Evolutionary conservation across 2,797 vertebrate genomes (phyloP).

Genomic region (Poeciliopsis gracilis): DNA sequence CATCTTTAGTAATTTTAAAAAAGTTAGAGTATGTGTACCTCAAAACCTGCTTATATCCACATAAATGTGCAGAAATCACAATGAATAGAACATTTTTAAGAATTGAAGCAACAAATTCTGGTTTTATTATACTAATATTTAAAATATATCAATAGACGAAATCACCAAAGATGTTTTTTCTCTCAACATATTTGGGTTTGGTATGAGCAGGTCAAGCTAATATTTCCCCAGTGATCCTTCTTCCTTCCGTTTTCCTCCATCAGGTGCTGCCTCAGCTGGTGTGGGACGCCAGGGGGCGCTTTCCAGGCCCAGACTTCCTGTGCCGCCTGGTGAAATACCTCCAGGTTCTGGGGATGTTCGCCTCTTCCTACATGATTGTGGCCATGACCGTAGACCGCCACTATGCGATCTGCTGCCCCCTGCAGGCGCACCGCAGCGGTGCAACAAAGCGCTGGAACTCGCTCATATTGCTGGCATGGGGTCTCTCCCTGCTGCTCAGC

Average conservation of each 20-base stretch:
- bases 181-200: neutral
- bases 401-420: conserved; percentile 92
- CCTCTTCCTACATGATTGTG: conserved; percentile 96
- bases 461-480: conserved; percentile 88
- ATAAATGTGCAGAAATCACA: neutral
- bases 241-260: conserved; percentile 13
- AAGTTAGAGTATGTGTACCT: neutral
- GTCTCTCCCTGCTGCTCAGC: conserved; percentile 87
- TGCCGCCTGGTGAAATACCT: conserved; percentile 95
- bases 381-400: conserved; percentile 95
- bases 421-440: conserved; percentile 89
- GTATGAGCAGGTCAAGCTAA: too few relatives aligned
- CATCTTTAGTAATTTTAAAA: neutral
- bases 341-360: conserved; percentile 97
- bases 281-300: conserved; percentile 91
- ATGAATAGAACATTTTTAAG: neutral
- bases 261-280: conserved; percentile 95
- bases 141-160: neutral
- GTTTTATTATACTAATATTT: neutral
- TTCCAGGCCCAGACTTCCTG: conserved; percentile 86
- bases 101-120: neutral
- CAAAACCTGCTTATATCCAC: neutral
- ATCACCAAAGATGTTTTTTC: neutral
- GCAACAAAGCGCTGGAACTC: conserved; percentile 84
- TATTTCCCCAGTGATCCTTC: neutral